Evolutionary conservation across 2,113 vertebrate species (phyloP).

Genomic region (Platichthys stellatus): DNA sequence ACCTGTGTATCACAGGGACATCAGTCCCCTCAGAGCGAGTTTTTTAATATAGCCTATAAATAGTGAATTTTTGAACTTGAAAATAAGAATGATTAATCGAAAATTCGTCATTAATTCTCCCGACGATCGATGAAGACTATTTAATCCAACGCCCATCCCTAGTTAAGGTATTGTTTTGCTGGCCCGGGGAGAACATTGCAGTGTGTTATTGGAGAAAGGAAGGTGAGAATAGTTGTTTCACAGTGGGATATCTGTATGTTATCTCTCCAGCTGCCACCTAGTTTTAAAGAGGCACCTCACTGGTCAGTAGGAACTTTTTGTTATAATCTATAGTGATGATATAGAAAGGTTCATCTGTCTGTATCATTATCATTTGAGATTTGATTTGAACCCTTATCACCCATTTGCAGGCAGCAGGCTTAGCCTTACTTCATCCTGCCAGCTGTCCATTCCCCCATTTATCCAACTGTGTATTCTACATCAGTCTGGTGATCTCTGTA

Average conservation of each 20-base stretch:
- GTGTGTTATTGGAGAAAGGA: not conserved
- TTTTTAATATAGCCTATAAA: too few species aligned
- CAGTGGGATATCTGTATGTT: not conserved
- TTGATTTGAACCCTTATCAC: not conserved
- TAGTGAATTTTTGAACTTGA: too few species aligned
- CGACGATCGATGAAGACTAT: too few species aligned
- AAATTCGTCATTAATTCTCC: too few species aligned
- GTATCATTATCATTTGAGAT: not conserved
- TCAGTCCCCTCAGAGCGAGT: too few species aligned
- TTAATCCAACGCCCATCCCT: too few species aligned
- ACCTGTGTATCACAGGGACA: too few species aligned
- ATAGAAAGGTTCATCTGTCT: not conserved
- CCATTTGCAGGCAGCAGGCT: not conserved
- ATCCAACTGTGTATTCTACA: not conserved
- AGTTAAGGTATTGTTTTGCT: not conserved
- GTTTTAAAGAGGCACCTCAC: not conserved
- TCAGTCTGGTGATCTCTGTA: not conserved
- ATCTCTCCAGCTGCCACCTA: not conserved
- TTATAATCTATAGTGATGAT: not conserved
- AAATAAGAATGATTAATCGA: too few species aligned
- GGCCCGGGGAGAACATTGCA: not conserved
- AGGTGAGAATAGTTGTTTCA: not conserved
- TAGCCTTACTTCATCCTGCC: not conserved
- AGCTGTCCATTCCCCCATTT: not conserved
- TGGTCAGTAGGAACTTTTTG: not conserved